Percentiles rank a stretch among this genome's conserved stretches.
These are phyloP conservation scores for Misgurnus mizolepis DNA, from an alignment of 2,113 vertebrate species.

Conservation along the genomic window DNA sequence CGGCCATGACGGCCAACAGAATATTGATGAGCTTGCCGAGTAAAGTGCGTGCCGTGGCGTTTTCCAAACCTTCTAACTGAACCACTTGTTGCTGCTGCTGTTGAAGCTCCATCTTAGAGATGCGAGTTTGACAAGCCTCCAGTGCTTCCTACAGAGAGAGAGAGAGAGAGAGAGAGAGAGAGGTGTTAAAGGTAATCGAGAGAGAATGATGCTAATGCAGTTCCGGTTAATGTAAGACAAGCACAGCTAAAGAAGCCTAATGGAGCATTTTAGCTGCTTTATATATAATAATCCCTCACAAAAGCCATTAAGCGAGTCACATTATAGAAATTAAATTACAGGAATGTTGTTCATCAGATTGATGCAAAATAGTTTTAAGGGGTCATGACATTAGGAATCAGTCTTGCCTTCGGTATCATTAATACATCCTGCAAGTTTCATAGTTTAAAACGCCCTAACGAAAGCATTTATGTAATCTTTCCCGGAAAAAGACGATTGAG, in stretches of 20 bases:
- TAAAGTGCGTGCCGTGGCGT: slow-evolving; percentile 88
- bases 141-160: slow-evolving; percentile 83
- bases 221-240: background rate
- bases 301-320: background rate
- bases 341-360: background rate
- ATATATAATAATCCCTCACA: background rate
- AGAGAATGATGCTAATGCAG: background rate
- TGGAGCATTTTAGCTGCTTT: background rate
- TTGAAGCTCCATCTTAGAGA: slow-evolving; percentile 98
- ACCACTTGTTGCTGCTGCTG: slow-evolving; percentile 97
- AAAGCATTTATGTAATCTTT: too few species aligned
- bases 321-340: slow-evolving; percentile 13
- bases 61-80: slow-evolving; percentile 94
- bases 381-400: too few species aligned
- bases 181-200: background rate
- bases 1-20: slow-evolving; percentile 93
- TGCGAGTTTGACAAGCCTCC: slow-evolving; percentile 95
- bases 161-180: background rate
- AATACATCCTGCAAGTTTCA: too few species aligned
- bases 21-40: slow-evolving; percentile 97
- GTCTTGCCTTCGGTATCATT: too few species aligned
- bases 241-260: background rate
- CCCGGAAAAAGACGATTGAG: too few species aligned
- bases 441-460: too few species aligned
- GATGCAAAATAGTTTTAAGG: background rate